Conservation (phyloP, 2,888 invertebrate genomes). For the Chrysotoxum bicinctum region DNA sequence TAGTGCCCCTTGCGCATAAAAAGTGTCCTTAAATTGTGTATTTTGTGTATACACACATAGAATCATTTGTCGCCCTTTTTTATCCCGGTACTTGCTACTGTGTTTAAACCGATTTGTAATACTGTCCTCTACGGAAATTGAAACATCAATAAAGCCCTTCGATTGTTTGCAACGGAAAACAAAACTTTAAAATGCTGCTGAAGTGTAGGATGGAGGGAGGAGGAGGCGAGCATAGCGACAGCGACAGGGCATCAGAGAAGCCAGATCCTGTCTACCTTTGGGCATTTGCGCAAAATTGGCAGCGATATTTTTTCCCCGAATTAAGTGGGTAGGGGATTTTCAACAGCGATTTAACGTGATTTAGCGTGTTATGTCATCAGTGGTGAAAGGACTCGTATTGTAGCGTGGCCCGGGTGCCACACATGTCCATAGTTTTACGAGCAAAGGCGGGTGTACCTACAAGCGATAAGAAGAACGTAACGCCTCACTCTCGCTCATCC, state of each 20-base stretch:
- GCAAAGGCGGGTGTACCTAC: conserved; percentile 12
- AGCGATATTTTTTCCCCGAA: conserved; percentile 52
- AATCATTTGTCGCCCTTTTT: conserved; percentile 33
- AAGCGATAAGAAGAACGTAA: conserved; percentile 39
- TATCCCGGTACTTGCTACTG: not conserved
- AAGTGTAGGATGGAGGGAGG: not conserved
- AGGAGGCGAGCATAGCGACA: not conserved
- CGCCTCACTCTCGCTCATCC: conserved; percentile 45
- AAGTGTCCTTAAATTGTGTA: conserved; percentile 41
- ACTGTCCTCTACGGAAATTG: conserved; percentile 76
- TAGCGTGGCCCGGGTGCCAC: conserved; percentile 16
- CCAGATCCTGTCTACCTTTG: conserved; percentile 52
- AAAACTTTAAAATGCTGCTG: conserved; percentile 52
- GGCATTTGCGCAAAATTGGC: conserved; percentile 69
- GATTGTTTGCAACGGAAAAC: conserved; percentile 66
- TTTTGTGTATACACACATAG: not conserved
- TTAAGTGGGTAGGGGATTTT: conserved; percentile 33
- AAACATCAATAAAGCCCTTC: conserved; percentile 75
- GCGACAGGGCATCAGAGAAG: not conserved
- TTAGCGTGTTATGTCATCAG: conserved; percentile 67
- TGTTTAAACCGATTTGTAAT: conserved; percentile 75
- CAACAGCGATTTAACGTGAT: conserved; percentile 69
- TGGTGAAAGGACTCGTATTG: conserved; percentile 66
- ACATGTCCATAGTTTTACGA: conserved; percentile 27
- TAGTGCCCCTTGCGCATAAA: conserved; percentile 21